Percentiles rank a stretch among this genome's conserved stretches.
phyloP scores from a whole-genome alignment of 2,888 invertebrate genomes.

The Danaus chrysippus region DNA sequence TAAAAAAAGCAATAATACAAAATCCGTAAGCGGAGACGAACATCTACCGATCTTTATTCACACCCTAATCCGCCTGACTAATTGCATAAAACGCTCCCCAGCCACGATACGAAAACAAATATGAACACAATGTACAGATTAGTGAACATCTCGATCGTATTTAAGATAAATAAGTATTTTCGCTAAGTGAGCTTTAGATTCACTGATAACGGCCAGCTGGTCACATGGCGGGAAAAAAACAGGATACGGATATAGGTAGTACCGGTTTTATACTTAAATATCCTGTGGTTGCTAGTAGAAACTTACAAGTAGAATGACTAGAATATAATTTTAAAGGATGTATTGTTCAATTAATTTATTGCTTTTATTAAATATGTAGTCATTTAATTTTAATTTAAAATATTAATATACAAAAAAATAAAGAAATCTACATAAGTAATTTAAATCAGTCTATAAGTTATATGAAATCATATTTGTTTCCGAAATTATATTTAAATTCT shows the following conservation, averaged over 20 bases:
- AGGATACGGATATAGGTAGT: constrained; percentile 1
- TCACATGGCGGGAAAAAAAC: constrained; percentile 15
- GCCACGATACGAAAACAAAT: constrained; percentile 61
- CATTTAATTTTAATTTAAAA: too few relatives aligned
- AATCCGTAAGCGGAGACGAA: constrained; percentile 40
- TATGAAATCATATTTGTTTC: too few relatives aligned
- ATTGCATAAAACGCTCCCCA: constrained; percentile 71
- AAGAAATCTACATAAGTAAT: too few relatives aligned
- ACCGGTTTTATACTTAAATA: background rate
- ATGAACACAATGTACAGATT: constrained; percentile 70
- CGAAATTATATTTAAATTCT: too few relatives aligned
- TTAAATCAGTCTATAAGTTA: too few relatives aligned
- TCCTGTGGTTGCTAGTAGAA: background rate
- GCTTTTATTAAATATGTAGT: too few relatives aligned
- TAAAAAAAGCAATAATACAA: constrained; percentile 47
- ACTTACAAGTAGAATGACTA: too few relatives aligned
- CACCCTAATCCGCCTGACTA: constrained; percentile 63
- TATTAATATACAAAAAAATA: too few relatives aligned
- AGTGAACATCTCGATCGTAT: constrained; percentile 73
- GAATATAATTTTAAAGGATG: too few relatives aligned
- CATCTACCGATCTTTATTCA: constrained; percentile 51
- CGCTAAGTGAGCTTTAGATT: constrained; percentile 75
- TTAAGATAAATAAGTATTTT: constrained; percentile 76
- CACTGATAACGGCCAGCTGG: constrained; percentile 66
- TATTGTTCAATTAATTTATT: too few relatives aligned